Conservation (phyloP, 2,113 vertebrate species). For the Sorex araneus region DNA sequence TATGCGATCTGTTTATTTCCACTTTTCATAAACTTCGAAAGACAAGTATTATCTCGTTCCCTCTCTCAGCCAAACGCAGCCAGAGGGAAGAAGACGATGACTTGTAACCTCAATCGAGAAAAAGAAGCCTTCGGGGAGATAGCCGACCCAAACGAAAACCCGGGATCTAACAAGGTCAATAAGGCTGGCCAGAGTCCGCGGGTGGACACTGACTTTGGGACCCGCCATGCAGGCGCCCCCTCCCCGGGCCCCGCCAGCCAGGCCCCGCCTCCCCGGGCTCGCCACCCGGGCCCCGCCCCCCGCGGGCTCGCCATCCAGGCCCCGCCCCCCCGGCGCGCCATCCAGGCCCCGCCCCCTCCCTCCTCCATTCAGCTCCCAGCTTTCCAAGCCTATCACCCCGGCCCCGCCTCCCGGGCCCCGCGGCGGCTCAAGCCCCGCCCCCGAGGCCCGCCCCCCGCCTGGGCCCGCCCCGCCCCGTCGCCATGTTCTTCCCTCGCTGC, state of each 20-base stretch:
- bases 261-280: background rate
- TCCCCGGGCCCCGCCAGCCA: background rate
- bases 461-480: constrained; percentile 69
- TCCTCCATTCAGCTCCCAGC: background rate
- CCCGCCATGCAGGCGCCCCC: background rate
- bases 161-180: background rate
- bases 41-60: background rate
- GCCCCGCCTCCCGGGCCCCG: background rate
- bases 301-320: too few relatives aligned
- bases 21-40: constrained; percentile 30
- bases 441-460: background rate
- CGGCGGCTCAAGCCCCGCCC: background rate
- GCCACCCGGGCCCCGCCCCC: background rate
- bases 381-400: background rate
- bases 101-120: too few relatives aligned
- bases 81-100: background rate
- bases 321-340: background rate
- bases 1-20: constrained; percentile 12
- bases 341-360: constrained; percentile 48
- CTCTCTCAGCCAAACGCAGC: background rate
- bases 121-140: too few relatives aligned
- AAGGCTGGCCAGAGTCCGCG: rapidly evolving
- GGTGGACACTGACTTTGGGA: background rate
- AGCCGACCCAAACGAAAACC: background rate
- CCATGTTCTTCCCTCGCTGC: constrained; percentile 85